Percentiles rank a stretch among this genome's conserved stretches.
Conservation (phyloP, 2,113 vertebrate genomes). For the Epinephelus lanceolatus region DNA sequence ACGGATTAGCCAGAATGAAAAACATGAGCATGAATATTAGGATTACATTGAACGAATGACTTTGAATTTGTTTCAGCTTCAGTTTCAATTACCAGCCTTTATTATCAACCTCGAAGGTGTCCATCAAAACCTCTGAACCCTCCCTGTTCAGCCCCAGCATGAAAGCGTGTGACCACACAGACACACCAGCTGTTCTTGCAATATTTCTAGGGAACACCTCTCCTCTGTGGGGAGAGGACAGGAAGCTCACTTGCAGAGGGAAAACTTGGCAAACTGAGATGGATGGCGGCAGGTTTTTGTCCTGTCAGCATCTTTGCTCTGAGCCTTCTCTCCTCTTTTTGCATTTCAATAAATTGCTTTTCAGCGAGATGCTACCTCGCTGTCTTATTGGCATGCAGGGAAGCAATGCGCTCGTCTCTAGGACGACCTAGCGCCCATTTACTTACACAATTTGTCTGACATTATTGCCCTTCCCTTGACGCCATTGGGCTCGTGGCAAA, state of each 20-base stretch:
- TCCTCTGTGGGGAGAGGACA: slow-evolving; percentile 53
- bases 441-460: slow-evolving; percentile 79
- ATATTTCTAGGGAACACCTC: slow-evolving; percentile 57
- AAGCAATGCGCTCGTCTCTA: slow-evolving; percentile 55
- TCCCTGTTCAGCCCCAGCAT: slow-evolving; percentile 10
- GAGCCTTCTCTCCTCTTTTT: slow-evolving; percentile 64
- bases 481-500: slow-evolving; percentile 66
- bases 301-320: slow-evolving; percentile 80
- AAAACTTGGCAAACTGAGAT: slow-evolving; percentile 80
- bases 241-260: slow-evolving; percentile 57
- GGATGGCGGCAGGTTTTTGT: slow-evolving; percentile 76
- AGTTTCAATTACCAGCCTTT: slow-evolving; percentile 63
- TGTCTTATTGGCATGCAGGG: slow-evolving; percentile 80
- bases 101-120: slow-evolving; percentile 62
- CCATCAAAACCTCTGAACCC: slow-evolving; percentile 61
- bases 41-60: slow-evolving; percentile 72
- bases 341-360: slow-evolving; percentile 83
- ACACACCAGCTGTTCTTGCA: slow-evolving; percentile 54
- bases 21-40: slow-evolving; percentile 73
- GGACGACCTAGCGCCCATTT: slow-evolving; percentile 67
- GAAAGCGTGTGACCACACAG: slow-evolving; percentile 27
- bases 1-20: slow-evolving; percentile 76
- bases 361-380: slow-evolving; percentile 66
- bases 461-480: slow-evolving; percentile 79
- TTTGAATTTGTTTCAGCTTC: slow-evolving; percentile 74